A percentile compares a stretch with the other conserved stretches of the same genome.
phyloP scores from a whole-genome alignment of 1,140 invertebrate genomes.

The Schlechtendalia chinensis region DNA sequence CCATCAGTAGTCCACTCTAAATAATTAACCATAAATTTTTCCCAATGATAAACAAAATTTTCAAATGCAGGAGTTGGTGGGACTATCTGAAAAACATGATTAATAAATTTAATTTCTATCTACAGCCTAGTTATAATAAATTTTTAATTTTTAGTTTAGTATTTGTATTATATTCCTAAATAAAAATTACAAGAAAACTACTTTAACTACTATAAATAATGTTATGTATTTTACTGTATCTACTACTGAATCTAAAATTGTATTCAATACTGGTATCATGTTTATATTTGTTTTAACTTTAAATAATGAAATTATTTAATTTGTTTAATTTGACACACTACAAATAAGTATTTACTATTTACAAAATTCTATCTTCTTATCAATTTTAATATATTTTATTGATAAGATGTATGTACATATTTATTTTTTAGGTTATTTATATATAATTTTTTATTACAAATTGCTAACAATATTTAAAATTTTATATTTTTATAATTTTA shows the following conservation, averaged over 20 bases:
- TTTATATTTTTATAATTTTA: neutral
- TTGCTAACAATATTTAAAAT: neutral
- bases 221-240: conserved; percentile 20
- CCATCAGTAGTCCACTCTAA: conserved; percentile 40
- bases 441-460: neutral
- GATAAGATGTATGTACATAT: neutral
- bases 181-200: too few species aligned
- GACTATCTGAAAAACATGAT: conserved; percentile 7
- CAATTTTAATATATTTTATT: neutral
- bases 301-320: neutral
- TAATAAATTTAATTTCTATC: neutral
- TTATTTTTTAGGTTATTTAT: conserved; percentile 7
- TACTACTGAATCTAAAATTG: conserved; percentile 30
- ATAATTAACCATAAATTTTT: conserved; percentile 42
- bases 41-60: conserved; percentile 43
- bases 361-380: neutral
- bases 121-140: too few species aligned
- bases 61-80: conserved; percentile 39
- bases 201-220: neutral
- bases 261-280: conserved; percentile 39
- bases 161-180: neutral
- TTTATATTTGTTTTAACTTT: neutral
- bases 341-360: neutral
- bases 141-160: too few species aligned
- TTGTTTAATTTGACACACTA: neutral